These are phyloP conservation scores for Dryas iulia DNA, from an alignment of 1,140 invertebrate species.

Conservation along the genomic window DNA sequence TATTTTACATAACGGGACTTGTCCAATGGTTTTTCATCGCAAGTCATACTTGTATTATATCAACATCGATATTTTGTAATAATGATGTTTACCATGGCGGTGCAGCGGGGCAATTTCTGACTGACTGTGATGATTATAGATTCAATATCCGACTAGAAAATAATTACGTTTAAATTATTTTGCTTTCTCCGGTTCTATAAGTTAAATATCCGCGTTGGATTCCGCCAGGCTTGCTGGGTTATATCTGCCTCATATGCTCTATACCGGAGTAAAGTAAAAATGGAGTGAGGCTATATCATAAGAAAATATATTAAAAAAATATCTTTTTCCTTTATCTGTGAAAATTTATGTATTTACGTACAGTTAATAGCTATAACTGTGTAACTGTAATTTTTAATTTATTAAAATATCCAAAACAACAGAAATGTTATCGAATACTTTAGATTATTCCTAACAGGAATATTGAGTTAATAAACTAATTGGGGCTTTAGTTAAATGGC, in stretches of 20 bases:
- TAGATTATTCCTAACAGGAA: not conserved
- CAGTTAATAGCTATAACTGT: no score
- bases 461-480: not conserved
- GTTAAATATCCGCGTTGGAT: no score
- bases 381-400: not conserved
- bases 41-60: not conserved
- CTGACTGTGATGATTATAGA: not conserved
- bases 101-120: not conserved
- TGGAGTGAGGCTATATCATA: no score
- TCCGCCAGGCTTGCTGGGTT: no score
- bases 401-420: not conserved
- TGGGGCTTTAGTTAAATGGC: conserved; percentile 13
- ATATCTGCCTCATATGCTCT: no score
- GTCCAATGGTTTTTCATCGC: conserved; percentile 29
- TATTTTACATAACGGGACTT: conserved; percentile 45
- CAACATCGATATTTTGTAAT: not conserved
- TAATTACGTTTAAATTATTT: not conserved
- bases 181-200: no score
- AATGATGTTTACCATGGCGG: not conserved
- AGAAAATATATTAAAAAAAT: no score
- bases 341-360: no score
- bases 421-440: no score
- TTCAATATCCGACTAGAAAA: not conserved
- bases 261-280: no score
- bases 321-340: no score